phyloP scores from a whole-genome alignment of 2,888 invertebrate genomes.

The Pyralis farinalis region DNA sequence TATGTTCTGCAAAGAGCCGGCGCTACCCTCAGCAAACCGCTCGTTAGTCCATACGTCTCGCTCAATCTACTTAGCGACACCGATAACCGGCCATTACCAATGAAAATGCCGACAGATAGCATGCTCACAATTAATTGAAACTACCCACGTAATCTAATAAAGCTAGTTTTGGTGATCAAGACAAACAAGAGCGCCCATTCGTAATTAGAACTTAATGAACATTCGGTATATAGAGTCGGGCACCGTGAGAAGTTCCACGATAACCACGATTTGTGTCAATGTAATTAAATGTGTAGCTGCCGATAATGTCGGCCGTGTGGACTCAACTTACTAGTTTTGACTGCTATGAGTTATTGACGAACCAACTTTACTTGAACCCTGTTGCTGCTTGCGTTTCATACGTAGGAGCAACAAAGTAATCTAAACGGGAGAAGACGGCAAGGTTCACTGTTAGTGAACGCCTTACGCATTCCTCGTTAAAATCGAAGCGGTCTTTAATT shows the following conservation, averaged over 20 bases:
- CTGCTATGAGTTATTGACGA: slow-evolving; percentile 55
- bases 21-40: slow-evolving; percentile 50
- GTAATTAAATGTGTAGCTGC: slow-evolving; percentile 79
- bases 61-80: slow-evolving; percentile 66
- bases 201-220: slow-evolving; percentile 81
- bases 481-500: slow-evolving; percentile 72
- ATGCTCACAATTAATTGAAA: slow-evolving; percentile 77
- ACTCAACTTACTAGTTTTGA: slow-evolving; percentile 67
- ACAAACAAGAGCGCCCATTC: slow-evolving; percentile 78
- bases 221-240: slow-evolving; percentile 72
- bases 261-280: slow-evolving; percentile 79
- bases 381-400: slow-evolving; percentile 26
- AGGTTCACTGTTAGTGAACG: slow-evolving; percentile 51
- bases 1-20: slow-evolving; percentile 36
- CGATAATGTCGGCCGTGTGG: slow-evolving; percentile 68
- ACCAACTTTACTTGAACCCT: slow-evolving; percentile 51
- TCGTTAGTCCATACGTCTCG: slow-evolving; percentile 44
- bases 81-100: slow-evolving; percentile 72
- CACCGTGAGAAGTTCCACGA: slow-evolving; percentile 77
- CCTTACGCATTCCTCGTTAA: slow-evolving; percentile 60
- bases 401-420: slow-evolving; percentile 12
- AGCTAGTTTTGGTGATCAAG: slow-evolving; percentile 76
- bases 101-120: slow-evolving; percentile 71
- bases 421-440: slow-evolving; percentile 26
- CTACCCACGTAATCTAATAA: slow-evolving; percentile 80